Evolutionary conservation across 2,797 vertebrate genomes (phyloP), one percentile per base, ranked within the genome.

Genomic region (Mormyrus hasselquistii): DNA sequence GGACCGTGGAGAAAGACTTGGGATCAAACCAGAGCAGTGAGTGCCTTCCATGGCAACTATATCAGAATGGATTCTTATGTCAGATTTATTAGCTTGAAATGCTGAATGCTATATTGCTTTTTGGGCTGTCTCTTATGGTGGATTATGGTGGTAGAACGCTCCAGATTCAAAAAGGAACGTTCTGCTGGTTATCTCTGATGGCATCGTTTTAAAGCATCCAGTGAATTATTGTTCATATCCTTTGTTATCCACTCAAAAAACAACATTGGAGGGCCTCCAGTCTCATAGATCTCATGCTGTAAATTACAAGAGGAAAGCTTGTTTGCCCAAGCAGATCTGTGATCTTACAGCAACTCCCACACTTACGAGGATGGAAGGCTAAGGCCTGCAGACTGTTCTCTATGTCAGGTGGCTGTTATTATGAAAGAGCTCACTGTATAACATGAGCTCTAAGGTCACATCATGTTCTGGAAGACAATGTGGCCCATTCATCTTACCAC

Each of bases 1-100:
- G 97, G 98, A 99, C 96, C 95, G 96, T 9, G 98, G 98, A 0
- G 98, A 99, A 93, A 95, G 98, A 53, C 95, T 99, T 55, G 98
- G 98, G 89, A 98, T 99, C 95, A 98, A 97, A 93, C 97, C 94
- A 2, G 97, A 98, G 92, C 95, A 96, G 98, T 99, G 93, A 96
- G 97, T 10, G 50, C 86, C 7, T 34, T 19, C 49, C 59, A 12
- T 14, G 5, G 22, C 10, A 19, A 9, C 52, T 22, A 82, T 44
- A 34, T 59, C 8, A 19, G 53, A 57, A 76, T 73, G 44, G 12
- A 29, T 50, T 34, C n/a, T 34, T 69, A 44, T 79, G 38, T 79
- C 2, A 44, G 14, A 79, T 79, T n/a, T 22, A 49, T 14, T 50
- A 83, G 4, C 12, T 38, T 9, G 34, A 79, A 79, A 79, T 25